Base-by-base conservation (phyloP, 1,140 invertebrate genomes). In the Zaprionus nigranus region DNA sequence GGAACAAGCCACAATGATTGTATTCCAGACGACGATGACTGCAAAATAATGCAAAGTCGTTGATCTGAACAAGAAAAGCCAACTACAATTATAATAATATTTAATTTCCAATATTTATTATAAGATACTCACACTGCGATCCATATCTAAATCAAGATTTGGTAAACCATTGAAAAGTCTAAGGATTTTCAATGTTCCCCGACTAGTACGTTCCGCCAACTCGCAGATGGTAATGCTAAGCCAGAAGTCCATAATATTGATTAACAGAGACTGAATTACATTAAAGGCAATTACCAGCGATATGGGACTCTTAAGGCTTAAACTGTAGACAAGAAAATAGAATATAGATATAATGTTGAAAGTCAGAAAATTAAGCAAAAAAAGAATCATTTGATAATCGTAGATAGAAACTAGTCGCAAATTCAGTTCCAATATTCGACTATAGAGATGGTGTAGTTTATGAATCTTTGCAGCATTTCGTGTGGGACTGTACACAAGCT, bases 211-310 rank as follows among this genome's bases (percentile, higher is more conserved):
- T 7, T 84, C 78, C 0, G 68, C 60, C 40, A 81, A 20, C 1
- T 84, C 65, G 12, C 74, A 84, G 2, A 69, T 30, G 1, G 65
- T 64, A 9, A 84, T 78, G 28, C 46, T 26, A 1, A 64, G 15
- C 40, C 81, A 84, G 26, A 84, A 69, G 24, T 84, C 81, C 0
- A 46, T 64, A 5, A 69, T 20, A 38, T 84, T 84, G 3, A 84
- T 71, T 13, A 57, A 3, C 9, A 70, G 2, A 0, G 69, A 38
- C 12, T 78, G 53, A 3, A 53, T 20, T 15, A 74, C 40, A 5
- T 58, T 38, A 0, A 66, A 17, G 0, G 46, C 1, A 3, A 61
- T 0, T 0, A 34, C 6, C 9, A 63, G 15, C 11, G 34, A n/a
- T 17, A 30, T 3, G 1, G 13, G 5, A 2, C 51, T 28, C 0